phyloP scores from a whole-genome alignment of 2,113 vertebrate genomes.

The Diadophis punctatus region DNA sequence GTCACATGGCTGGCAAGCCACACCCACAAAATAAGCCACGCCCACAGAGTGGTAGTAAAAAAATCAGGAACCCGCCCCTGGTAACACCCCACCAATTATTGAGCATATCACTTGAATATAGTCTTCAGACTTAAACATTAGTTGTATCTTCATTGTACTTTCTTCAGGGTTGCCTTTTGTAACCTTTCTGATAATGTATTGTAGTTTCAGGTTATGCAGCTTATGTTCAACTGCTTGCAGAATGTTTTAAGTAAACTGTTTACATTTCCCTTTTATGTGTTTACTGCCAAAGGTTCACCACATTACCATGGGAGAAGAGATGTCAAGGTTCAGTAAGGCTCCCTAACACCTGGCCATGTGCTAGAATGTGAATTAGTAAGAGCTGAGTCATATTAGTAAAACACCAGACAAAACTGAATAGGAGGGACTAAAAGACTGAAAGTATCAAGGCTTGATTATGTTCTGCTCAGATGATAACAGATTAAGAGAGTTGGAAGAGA shows the following conservation, averaged over 20 bases:
- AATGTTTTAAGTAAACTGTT: background rate
- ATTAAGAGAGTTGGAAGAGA: too few species aligned
- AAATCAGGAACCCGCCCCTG: too few species aligned
- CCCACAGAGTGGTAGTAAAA: too few species aligned
- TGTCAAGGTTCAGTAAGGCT: background rate
- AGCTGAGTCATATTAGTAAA: background rate
- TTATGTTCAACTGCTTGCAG: background rate
- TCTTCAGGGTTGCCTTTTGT: background rate
- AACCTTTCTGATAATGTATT: background rate
- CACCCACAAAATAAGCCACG: too few species aligned
- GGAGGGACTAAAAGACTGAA: background rate
- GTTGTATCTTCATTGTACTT: background rate
- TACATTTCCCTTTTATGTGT: background rate
- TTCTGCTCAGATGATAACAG: background rate
- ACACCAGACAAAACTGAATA: background rate
- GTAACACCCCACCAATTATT: background rate
- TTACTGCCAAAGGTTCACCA: background rate
- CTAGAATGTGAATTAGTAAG: background rate
- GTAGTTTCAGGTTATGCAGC: background rate
- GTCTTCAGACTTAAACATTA: background rate
- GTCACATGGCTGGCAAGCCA: too few species aligned
- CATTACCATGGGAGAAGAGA: background rate
- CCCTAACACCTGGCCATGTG: background rate
- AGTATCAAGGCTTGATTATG: background rate
- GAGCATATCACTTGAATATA: background rate